Percentiles rank a stretch among this genome's conserved stretches.
Evolutionary conservation across 2,888 invertebrate genomes (phyloP).

Genomic region (Crepidodera aurea): DNA sequence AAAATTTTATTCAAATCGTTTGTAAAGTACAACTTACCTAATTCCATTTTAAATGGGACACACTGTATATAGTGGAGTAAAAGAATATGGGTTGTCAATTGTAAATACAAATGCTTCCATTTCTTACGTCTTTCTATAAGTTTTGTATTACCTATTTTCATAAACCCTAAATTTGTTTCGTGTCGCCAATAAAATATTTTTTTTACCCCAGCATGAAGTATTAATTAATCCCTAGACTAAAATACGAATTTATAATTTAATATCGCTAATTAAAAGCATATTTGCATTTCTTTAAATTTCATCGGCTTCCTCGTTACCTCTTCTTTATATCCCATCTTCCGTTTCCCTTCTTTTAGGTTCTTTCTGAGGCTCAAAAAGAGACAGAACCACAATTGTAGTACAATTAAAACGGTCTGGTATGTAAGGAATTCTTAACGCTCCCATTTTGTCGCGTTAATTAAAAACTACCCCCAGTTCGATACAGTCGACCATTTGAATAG

Average conservation of each 20-base stretch:
- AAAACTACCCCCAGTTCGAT: conserved; percentile 58
- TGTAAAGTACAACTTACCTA: too few species aligned
- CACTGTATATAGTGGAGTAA: too few species aligned
- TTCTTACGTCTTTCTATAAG: too few species aligned
- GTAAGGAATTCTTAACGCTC: conserved; percentile 61
- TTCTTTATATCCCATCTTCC: conserved; percentile 45
- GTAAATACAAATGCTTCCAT: too few species aligned
- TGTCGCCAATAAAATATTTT: conserved; percentile 1
- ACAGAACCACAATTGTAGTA: conserved; percentile 54
- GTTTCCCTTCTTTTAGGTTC: conserved; percentile 24
- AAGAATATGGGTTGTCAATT: too few species aligned
- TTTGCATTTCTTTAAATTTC: conserved; percentile 55
- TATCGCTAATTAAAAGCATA: conserved; percentile 60
- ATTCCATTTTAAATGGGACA: too few species aligned
- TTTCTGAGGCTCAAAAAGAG: conserved; percentile 39
- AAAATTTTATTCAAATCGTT: too few species aligned
- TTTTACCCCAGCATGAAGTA: neutral
- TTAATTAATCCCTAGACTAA: conserved; percentile 34
- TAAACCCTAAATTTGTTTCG: too few species aligned
- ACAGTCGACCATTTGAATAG: conserved; percentile 45
- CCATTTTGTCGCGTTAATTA: conserved; percentile 62
- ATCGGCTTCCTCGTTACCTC: conserved; percentile 46
- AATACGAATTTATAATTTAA: conserved; percentile 59
- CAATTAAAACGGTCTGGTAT: conserved; percentile 59
- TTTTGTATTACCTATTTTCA: too few species aligned